Conservation (phyloP, 2,888 invertebrate genomes). For the Malthinus flaveolus region DNA sequence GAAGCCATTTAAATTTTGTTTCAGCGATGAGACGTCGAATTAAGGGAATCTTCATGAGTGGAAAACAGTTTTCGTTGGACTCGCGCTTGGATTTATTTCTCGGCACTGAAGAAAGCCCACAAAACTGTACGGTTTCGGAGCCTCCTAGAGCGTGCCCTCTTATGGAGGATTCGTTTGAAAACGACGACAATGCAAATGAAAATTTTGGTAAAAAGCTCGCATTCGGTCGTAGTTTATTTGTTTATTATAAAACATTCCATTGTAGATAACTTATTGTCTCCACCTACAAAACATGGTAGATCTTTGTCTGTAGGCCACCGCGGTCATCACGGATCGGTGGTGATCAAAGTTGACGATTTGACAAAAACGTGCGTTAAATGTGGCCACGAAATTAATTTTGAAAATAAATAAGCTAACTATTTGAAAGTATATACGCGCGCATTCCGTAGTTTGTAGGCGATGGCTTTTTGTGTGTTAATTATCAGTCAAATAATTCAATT, state of each 20-base stretch:
- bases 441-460: background rate
- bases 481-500: background rate
- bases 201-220: background rate
- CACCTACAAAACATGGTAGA: constrained; percentile 54
- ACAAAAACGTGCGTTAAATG: constrained; percentile 49
- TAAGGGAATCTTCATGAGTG: constrained; percentile 85
- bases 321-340: constrained; percentile 1
- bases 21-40: constrained; percentile 83
- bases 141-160: constrained; percentile 40
- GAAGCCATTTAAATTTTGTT: constrained; percentile 31
- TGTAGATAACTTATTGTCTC: constrained; percentile 2
- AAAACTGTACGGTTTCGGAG: constrained; percentile 37
- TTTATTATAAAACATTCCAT: too few species aligned
- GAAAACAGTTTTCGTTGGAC: constrained; percentile 89
- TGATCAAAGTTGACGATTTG: constrained; percentile 27
- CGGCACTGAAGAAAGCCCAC: constrained; percentile 61
- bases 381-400: constrained; percentile 41
- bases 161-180: constrained; percentile 47
- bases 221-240: too few species aligned
- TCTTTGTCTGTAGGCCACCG: constrained; percentile 62
- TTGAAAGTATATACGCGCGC: background rate
- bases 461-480: too few species aligned
- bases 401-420: background rate
- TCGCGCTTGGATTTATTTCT: constrained; percentile 90
- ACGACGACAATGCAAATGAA: constrained; percentile 40